A percentile compares a stretch with the other conserved stretches of the same genome.
These are phyloP conservation scores for Nasonia giraulti DNA, from an alignment of 1,140 invertebrate genomes.

Conservation along the genomic window DNA sequence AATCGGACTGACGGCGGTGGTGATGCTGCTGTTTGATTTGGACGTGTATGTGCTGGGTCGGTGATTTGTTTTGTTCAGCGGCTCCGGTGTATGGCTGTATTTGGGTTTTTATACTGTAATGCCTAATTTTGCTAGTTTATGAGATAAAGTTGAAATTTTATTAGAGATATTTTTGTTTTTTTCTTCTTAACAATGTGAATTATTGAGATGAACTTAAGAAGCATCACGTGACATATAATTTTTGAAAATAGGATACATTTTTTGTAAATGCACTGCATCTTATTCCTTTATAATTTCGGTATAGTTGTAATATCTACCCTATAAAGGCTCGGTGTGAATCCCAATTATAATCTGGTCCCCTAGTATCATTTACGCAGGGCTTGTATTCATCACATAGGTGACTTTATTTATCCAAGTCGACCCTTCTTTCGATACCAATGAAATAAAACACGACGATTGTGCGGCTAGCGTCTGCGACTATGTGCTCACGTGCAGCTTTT, in stretches of 20 bases:
- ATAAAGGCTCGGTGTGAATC: neutral
- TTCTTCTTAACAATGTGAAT: too few relatives aligned
- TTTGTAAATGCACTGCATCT: too few relatives aligned
- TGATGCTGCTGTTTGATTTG: neutral
- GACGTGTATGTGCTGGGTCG: neutral
- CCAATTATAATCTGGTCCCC: neutral
- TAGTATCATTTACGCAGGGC: neutral
- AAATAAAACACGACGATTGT: slow-evolving; percentile 2
- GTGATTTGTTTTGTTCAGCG: neutral
- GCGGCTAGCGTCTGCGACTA: neutral
- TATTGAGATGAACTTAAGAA: too few relatives aligned
- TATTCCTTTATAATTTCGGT: too few relatives aligned
- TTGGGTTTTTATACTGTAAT: neutral
- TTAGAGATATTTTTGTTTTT: too few relatives aligned
- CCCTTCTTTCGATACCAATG: slow-evolving; percentile 17
- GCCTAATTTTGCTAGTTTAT: neutral
- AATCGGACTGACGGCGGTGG: neutral
- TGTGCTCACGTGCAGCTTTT: slow-evolving; percentile 18
- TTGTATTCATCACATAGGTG: neutral
- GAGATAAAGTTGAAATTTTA: too few relatives aligned
- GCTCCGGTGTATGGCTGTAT: neutral
- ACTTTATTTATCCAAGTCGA: slow-evolving; percentile 12
- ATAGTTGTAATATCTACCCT: too few relatives aligned
- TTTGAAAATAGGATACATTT: too few relatives aligned
- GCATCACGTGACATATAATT: too few relatives aligned